Evolutionary conservation across 2,113 vertebrate genomes (phyloP).

Genomic region (Cichladusa arquata): DNA sequence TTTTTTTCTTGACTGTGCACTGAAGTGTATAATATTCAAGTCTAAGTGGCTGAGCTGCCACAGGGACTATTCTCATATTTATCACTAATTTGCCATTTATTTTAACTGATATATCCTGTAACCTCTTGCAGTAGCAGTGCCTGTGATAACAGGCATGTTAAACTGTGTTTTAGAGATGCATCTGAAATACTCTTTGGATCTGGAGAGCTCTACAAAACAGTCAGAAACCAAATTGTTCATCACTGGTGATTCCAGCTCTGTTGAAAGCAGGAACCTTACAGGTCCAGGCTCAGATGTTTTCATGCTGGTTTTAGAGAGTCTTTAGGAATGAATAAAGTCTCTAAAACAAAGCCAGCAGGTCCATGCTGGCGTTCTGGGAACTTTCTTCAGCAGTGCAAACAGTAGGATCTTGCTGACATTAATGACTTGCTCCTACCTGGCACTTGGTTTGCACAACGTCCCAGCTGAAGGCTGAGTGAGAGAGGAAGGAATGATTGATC

Average conservation of each 20-base stretch:
- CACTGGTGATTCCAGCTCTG: background rate
- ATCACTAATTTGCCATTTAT: background rate
- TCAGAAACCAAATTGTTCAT: background rate
- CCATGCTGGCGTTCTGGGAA: background rate
- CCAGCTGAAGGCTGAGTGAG: background rate
- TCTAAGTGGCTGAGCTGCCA: background rate
- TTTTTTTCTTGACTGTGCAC: background rate
- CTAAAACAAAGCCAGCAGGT: background rate
- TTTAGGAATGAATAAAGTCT: background rate
- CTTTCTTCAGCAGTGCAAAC: background rate
- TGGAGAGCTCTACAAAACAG: background rate
- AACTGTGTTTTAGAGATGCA: background rate
- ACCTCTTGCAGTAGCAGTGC: background rate
- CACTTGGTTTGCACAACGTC: background rate
- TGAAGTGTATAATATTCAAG: background rate
- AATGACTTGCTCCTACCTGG: background rate
- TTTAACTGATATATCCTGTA: background rate
- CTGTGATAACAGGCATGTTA: background rate
- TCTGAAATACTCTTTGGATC: background rate
- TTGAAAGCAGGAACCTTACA: background rate
- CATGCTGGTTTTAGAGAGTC: background rate
- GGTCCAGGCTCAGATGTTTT: background rate
- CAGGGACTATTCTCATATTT: background rate
- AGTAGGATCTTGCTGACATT: background rate
- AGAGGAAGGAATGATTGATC: background rate